phyloP scores from a whole-genome alignment of 1,140 invertebrate species.

The Sycobia sp. region DNA sequence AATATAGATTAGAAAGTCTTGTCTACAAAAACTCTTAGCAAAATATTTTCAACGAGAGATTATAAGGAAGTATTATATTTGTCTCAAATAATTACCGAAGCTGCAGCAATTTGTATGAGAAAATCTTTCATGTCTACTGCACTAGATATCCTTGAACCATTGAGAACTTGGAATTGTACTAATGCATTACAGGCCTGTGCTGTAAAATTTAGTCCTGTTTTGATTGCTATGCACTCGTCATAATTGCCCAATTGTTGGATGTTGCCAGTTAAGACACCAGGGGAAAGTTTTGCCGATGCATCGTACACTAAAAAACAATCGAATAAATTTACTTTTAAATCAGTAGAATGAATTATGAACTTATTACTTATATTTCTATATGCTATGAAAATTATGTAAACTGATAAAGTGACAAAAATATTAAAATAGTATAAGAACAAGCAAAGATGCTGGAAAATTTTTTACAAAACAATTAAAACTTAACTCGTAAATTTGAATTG shows the following conservation, averaged over 20 bases:
- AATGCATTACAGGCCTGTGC: slow-evolving; percentile 48
- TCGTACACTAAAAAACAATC: slow-evolving; percentile 59
- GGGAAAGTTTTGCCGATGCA: slow-evolving; percentile 57
- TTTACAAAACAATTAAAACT: too few species aligned
- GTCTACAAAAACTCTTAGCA: too few species aligned
- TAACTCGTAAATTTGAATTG: too few species aligned
- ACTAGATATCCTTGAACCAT: slow-evolving; percentile 12
- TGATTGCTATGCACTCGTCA: slow-evolving; percentile 57
- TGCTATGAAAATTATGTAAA: too few species aligned
- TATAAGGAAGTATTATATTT: not conserved
- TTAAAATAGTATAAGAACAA: too few species aligned
- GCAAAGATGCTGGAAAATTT: too few species aligned
- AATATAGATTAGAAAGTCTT: too few species aligned
- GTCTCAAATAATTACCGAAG: slow-evolving; percentile 42
- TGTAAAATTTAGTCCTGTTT: slow-evolving; percentile 42
- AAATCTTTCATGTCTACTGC: slow-evolving; percentile 44
- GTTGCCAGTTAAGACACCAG: slow-evolving; percentile 59
- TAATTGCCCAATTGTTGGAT: slow-evolving; percentile 60
- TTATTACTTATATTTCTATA: too few species aligned
- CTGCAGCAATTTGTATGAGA: slow-evolving; percentile 41
- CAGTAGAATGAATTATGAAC: too few species aligned
- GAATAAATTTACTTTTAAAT: not conserved
- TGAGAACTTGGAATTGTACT: slow-evolving; percentile 44
- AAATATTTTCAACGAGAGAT: too few species aligned
- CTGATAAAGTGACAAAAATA: too few species aligned